These are phyloP conservation scores for Lophotis ruficrista DNA, from an alignment of 2,113 vertebrate species.

Conservation along the genomic window DNA sequence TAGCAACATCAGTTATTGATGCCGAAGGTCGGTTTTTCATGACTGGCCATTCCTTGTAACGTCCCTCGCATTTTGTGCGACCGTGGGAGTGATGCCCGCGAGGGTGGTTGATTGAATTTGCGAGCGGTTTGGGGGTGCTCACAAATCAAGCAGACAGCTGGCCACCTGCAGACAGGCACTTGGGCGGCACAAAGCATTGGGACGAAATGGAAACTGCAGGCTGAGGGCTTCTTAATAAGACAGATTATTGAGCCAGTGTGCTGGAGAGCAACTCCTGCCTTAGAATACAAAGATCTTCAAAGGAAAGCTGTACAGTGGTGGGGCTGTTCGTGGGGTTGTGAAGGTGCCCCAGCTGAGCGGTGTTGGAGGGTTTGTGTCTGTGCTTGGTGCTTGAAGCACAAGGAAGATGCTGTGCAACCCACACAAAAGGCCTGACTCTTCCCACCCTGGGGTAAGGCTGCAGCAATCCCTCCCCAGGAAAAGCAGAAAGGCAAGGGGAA, in stretches of 20 bases:
- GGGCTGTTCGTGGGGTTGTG: neutral
- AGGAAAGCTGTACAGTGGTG: neutral
- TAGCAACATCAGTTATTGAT: neutral
- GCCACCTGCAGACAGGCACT: neutral
- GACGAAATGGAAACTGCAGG: neutral
- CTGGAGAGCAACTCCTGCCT: neutral
- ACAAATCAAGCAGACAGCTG: constrained; percentile 16
- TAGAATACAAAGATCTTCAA: neutral
- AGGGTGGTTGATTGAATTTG: neutral
- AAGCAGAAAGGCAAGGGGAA: neutral
- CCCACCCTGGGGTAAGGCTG: neutral
- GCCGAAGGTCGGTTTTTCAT: constrained; percentile 22
- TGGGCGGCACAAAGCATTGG: rapidly evolving
- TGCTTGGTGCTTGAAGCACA: neutral
- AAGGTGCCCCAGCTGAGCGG: neutral
- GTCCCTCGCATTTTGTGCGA: neutral
- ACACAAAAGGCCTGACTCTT: neutral
- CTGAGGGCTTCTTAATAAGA: neutral
- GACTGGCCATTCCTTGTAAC: neutral
- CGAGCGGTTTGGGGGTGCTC: neutral
- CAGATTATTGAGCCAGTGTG: neutral
- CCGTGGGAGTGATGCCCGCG: neutral
- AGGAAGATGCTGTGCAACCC: neutral
- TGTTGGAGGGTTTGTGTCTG: neutral
- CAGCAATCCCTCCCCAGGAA: neutral